These are phyloP conservation scores for Aurelia sp. DNA, from an alignment of 30 jellyfish, hydroid and myxozoan genomes.

Conservation along the genomic window DNA sequence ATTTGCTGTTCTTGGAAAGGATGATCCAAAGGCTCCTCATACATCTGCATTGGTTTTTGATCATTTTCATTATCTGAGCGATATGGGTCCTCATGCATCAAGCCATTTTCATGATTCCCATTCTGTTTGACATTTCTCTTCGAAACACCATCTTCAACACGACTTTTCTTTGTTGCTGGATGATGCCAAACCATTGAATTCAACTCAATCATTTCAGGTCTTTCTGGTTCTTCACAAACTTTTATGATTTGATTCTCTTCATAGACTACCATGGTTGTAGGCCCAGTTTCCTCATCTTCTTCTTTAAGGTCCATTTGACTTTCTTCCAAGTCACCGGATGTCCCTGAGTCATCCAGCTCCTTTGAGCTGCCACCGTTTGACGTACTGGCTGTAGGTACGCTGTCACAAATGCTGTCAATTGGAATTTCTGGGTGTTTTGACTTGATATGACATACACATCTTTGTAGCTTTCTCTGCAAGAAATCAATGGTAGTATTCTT, in stretches of 20 bases:
- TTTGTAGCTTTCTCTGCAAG: constrained; percentile 55
- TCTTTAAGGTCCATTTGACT: constrained; percentile 17
- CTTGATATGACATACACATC: constrained; percentile 62
- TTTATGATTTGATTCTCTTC: not conserved
- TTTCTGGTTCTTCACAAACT: constrained; percentile 8
- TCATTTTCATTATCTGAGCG: not conserved
- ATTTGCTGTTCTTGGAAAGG: not conserved
- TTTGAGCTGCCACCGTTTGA: constrained; percentile 4
- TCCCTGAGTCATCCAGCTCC: constrained; percentile 14
- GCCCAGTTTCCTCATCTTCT: constrained; percentile 14
- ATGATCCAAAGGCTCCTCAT: too few species aligned
- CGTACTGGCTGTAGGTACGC: not conserved
- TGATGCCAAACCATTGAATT: constrained; percentile 61
- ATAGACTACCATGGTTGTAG: not conserved
- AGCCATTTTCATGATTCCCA: constrained; percentile 9
- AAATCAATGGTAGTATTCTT: too few species aligned
- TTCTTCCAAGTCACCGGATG: constrained; percentile 12
- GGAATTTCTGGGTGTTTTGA: constrained; percentile 69
- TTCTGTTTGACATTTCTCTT: not conserved
- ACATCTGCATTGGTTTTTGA: not conserved
- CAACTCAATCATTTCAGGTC: constrained; percentile 43
- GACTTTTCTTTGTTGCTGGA: constrained; percentile 13
- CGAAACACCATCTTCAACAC: not conserved
- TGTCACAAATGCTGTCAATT: constrained; percentile 20
- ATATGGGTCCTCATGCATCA: not conserved